Evolutionary conservation across 2,113 vertebrate genomes (phyloP).

Genomic region (Capra hircus): DNA sequence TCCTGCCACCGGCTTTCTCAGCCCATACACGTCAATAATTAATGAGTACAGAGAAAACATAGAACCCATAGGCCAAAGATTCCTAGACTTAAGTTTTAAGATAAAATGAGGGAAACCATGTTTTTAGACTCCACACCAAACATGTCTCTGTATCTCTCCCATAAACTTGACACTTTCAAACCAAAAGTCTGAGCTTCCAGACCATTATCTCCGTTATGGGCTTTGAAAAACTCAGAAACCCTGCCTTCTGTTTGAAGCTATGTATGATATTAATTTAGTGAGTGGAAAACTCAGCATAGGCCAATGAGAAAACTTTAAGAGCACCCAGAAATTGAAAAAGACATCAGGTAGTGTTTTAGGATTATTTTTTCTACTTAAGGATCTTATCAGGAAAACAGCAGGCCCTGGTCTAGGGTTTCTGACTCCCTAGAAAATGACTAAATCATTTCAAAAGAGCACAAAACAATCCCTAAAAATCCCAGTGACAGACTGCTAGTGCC

Average conservation of each 20-base stretch:
- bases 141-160: neutral
- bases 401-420: neutral
- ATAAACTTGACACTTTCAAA: neutral
- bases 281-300: neutral
- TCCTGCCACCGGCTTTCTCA: neutral
- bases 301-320: neutral
- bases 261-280: neutral
- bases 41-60: neutral
- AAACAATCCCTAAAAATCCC: neutral
- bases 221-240: neutral
- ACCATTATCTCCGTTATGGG: neutral
- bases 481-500: neutral
- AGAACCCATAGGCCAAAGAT: neutral
- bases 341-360: neutral
- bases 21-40: neutral
- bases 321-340: neutral
- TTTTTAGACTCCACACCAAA: neutral
- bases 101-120: neutral
- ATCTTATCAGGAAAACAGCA: conserved; percentile 1
- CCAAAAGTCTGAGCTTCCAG: neutral
- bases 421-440: neutral
- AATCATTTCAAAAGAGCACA: neutral
- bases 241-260: neutral
- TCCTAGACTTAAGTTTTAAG: neutral
- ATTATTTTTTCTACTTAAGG: neutral